Evolutionary conservation across 1,140 invertebrate genomes (phyloP).

Genomic region (Sycobia sp.): DNA sequence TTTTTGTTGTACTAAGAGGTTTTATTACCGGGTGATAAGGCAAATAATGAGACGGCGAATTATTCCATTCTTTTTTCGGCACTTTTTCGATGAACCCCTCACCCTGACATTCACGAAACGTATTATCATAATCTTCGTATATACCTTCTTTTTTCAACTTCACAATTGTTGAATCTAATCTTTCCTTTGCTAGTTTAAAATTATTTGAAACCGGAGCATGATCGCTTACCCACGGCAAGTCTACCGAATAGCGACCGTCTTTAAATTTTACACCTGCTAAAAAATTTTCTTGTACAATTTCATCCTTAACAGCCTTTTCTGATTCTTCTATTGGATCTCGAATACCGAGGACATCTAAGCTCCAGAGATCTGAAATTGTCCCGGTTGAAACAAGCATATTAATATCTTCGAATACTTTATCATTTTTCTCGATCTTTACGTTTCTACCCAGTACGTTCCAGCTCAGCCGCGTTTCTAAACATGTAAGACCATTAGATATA

Average conservation of each 20-base stretch:
- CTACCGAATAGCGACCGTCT: neutral
- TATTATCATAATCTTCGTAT: slow-evolving; percentile 4
- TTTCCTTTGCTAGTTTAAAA: neutral
- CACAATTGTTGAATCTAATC: neutral
- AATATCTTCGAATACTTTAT: neutral
- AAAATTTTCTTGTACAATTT: neutral
- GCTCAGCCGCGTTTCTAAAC: slow-evolving; percentile 44
- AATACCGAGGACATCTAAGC: neutral
- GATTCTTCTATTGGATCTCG: neutral
- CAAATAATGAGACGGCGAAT: slow-evolving; percentile 19
- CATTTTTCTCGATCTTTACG: neutral
- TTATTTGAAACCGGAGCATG: neutral
- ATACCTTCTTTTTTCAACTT: neutral
- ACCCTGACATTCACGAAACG: neutral
- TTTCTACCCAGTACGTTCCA: slow-evolving; percentile 6
- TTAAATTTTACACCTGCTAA: neutral
- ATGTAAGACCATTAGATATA: slow-evolving; percentile 32
- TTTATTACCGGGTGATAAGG: slow-evolving; percentile 37
- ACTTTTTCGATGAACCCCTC: slow-evolving; percentile 33
- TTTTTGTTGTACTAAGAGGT: slow-evolving; percentile 27
- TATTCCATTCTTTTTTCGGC: neutral
- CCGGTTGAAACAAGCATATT: slow-evolving; percentile 31
- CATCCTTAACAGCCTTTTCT: neutral
- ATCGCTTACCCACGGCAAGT: neutral
- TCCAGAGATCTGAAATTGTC: slow-evolving; percentile 19